Evolutionary conservation across 2,797 vertebrate species (phyloP).

Genomic region (Uromys caudimaculatus): DNA sequence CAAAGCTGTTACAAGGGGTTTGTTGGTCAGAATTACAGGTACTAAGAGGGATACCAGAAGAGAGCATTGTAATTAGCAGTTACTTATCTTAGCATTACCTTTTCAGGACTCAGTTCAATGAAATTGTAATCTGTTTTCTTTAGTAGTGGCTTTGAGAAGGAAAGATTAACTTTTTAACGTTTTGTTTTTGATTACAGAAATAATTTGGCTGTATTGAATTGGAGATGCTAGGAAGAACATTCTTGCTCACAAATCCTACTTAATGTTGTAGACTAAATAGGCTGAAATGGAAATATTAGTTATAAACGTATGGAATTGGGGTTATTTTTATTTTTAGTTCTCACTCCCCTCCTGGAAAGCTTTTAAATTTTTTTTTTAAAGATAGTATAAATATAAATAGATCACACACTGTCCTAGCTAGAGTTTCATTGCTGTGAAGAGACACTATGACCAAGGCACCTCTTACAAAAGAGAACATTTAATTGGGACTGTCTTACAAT

Average conservation of each 20-base stretch:
- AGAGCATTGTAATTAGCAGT: neutral
- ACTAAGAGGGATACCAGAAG: neutral
- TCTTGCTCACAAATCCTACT: neutral
- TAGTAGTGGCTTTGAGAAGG: neutral
- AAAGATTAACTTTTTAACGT: neutral
- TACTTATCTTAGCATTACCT: neutral
- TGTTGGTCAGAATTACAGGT: rapidly evolving
- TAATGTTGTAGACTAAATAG: neutral
- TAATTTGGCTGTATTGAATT: neutral
- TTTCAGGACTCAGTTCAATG: slow-evolving; percentile 19
- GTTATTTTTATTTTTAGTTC: slow-evolving; percentile 6
- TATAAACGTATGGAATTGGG: neutral
- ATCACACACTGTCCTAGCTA: neutral
- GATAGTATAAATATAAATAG: neutral
- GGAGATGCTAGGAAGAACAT: neutral
- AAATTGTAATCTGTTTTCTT: neutral
- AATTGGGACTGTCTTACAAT: neutral
- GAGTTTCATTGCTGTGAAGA: neutral
- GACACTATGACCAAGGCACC: neutral
- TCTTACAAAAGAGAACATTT: neutral
- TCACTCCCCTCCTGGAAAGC: neutral
- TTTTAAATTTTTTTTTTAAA: neutral
- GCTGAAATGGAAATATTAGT: neutral
- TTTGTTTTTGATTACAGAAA: slow-evolving; percentile 14
- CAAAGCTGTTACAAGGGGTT: neutral